phyloP scores from a whole-genome alignment of 2,888 invertebrate species.

The Agrochola lychnidis region DNA sequence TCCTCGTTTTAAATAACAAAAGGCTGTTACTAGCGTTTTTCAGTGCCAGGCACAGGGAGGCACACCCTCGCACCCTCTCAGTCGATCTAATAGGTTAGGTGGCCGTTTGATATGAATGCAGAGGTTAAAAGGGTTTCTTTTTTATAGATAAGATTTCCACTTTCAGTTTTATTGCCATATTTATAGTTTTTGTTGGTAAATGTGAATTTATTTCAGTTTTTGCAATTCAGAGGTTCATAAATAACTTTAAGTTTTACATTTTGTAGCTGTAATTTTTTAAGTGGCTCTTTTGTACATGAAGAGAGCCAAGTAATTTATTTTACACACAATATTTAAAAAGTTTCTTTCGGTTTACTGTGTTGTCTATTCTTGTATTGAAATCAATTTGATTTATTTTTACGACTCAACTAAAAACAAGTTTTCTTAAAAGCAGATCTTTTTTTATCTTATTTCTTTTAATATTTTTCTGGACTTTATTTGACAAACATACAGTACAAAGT shows the following conservation, averaged over 20 bases:
- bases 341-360: neutral
- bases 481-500: neutral
- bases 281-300: slow-evolving; percentile 7
- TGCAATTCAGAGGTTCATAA: slow-evolving; percentile 19
- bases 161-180: slow-evolving; percentile 59
- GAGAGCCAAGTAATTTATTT: neutral
- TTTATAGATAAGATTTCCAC: slow-evolving; percentile 64
- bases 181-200: slow-evolving; percentile 51
- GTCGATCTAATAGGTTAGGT: slow-evolving; percentile 76
- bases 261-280: slow-evolving; percentile 3
- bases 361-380: neutral
- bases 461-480: neutral
- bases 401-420: neutral
- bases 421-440: neutral
- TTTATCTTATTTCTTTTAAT: neutral
- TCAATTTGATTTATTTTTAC: slow-evolving; percentile 2
- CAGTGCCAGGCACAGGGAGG: slow-evolving; percentile 80
- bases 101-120: slow-evolving; percentile 65
- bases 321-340: neutral
- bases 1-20: slow-evolving; percentile 84
- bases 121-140: slow-evolving; percentile 63
- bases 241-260: slow-evolving; percentile 9
- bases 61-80: slow-evolving; percentile 78
- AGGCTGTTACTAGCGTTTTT: slow-evolving; percentile 82
- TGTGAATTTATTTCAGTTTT: slow-evolving; percentile 29